Conservation (phyloP, 2,797 vertebrate species). For the Myiotriccus ornatus region DNA sequence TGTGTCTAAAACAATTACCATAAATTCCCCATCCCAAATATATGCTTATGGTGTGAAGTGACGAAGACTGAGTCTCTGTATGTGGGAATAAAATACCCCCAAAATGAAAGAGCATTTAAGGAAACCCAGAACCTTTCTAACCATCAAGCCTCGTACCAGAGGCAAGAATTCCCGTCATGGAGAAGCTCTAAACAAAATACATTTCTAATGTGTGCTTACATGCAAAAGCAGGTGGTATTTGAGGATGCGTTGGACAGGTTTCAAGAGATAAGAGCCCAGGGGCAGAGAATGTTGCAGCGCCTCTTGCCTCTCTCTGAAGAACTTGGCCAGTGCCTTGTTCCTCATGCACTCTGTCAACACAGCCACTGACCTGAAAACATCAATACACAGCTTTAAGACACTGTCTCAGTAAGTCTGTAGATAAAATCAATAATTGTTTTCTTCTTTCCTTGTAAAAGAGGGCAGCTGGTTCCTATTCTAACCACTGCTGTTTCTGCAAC, state of each 20-base stretch:
- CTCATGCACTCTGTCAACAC: constrained; percentile 96
- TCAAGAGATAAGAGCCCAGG: constrained; percentile 96
- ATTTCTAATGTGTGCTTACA: constrained; percentile 73
- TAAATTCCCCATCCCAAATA: constrained; percentile 14
- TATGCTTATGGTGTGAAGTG: constrained; percentile 6
- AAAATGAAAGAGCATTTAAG: not conserved
- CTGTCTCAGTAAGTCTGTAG: not conserved
- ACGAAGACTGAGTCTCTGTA: not conserved
- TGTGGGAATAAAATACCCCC: not conserved
- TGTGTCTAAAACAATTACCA: not conserved
- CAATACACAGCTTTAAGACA: not conserved
- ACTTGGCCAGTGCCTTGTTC: constrained; percentile 92
- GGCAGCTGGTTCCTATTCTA: not conserved
- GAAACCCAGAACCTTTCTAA: not conserved
- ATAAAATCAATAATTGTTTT: not conserved
- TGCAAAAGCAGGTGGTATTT: constrained; percentile 98
- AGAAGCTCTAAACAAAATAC: not conserved
- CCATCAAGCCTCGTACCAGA: not conserved
- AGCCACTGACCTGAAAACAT: constrained; percentile 87
- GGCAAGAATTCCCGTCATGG: accelerated
- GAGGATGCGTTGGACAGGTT: constrained; percentile 97
- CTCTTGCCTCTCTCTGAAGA: constrained; percentile 95
- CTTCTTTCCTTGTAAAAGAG: not conserved
- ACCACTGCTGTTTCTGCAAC: not conserved
- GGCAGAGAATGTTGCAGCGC: constrained; percentile 91